Percentiles rank a stretch among this genome's conserved stretches.
phyloP scores from a whole-genome alignment of 1,140 invertebrate genomes.

The Zophobas atratus region DNA sequence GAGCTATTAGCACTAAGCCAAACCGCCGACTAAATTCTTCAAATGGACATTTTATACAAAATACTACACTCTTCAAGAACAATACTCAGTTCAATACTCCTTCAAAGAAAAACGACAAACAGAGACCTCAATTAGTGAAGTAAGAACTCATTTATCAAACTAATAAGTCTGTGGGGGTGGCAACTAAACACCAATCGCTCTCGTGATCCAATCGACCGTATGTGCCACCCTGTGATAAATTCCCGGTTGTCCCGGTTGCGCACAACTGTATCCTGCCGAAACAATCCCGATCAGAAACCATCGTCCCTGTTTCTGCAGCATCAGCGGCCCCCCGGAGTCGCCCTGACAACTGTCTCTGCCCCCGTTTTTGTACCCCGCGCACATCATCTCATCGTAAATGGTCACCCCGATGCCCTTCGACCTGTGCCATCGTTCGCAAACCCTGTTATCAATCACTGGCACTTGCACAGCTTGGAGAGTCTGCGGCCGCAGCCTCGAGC shows the following conservation, averaged over 20 bases:
- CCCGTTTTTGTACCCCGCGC: constrained; percentile 93
- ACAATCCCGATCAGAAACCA: constrained; percentile 95
- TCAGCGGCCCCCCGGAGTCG: constrained; percentile 88
- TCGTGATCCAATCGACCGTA: constrained; percentile 92
- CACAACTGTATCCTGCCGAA: constrained; percentile 94
- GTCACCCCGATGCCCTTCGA: constrained; percentile 92
- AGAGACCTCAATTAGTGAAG: not conserved
- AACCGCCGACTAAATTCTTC: no score
- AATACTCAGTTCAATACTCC: no score
- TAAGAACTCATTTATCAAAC: not conserved
- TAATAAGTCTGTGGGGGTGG: not conserved
- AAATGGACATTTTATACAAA: no score
- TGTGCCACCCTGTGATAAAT: constrained; percentile 95
- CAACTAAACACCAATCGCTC: constrained; percentile 60
- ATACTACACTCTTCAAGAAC: no score
- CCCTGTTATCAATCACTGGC: constrained; percentile 89
- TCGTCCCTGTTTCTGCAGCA: constrained; percentile 87
- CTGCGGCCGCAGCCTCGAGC: constrained; percentile 89
- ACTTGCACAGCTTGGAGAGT: constrained; percentile 95
- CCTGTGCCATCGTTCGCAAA: constrained; percentile 83
- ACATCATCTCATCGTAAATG: constrained; percentile 97
- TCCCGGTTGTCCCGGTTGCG: constrained; percentile 91
- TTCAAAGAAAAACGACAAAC: no score
- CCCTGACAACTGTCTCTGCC: constrained; percentile 89
- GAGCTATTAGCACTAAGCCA: no score